Conservation (phyloP, 2,113 vertebrate species). For the Brachypteracias leptosomus region DNA sequence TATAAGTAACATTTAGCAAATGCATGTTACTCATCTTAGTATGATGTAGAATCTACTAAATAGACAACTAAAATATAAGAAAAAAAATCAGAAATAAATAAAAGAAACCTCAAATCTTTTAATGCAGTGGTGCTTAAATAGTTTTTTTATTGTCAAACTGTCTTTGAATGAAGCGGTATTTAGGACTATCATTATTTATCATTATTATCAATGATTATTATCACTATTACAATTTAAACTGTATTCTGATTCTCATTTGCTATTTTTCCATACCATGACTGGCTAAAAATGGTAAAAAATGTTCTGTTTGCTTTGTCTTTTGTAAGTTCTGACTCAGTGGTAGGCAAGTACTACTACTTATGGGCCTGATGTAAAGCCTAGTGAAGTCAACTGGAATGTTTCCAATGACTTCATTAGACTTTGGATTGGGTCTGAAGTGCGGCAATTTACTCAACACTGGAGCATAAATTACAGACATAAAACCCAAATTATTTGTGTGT, state of each 20-base stretch:
- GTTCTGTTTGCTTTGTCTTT: slow-evolving; percentile 22
- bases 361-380: slow-evolving; percentile 48
- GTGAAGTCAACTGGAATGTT: slow-evolving; percentile 58
- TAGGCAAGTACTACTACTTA: slow-evolving; percentile 27
- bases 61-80: not conserved
- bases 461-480: slow-evolving; percentile 63
- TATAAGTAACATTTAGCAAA: not conserved
- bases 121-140: not conserved
- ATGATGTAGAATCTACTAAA: not conserved
- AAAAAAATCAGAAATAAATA: not conserved
- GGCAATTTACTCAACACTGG: slow-evolving; percentile 51
- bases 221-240: not conserved
- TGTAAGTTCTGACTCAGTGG: slow-evolving; percentile 22
- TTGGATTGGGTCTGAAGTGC: slow-evolving; percentile 49
- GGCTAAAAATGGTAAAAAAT: not conserved
- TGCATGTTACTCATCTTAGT: not conserved
- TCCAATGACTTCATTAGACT: slow-evolving; percentile 55
- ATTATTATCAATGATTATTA: not conserved
- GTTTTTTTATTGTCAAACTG: not conserved
- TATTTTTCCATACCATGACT: not conserved
- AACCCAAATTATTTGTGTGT: slow-evolving; percentile 63
- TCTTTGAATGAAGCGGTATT: not conserved
- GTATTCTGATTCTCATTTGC: not conserved
- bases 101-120: not conserved
- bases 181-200: not conserved